Percentiles rank a stretch among this genome's conserved stretches.
phyloP scores from a whole-genome alignment of 2,888 invertebrate genomes.

The Monoplex corrugatus region DNA sequence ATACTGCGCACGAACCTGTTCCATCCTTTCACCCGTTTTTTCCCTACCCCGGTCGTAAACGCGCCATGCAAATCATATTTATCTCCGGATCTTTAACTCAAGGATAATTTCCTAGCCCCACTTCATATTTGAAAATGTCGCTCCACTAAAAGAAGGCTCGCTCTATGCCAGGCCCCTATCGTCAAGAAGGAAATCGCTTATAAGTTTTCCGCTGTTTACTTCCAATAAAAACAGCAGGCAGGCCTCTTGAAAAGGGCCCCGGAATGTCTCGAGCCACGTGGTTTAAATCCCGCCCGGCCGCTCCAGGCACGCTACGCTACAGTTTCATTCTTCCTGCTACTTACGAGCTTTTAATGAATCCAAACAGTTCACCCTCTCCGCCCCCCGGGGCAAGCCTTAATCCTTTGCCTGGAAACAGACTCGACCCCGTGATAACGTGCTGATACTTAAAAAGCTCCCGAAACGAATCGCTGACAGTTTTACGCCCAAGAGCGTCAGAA shows the following conservation, averaged over 20 bases:
- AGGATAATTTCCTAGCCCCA: not conserved
- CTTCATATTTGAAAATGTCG: conserved; percentile 24
- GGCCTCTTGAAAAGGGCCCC: conserved; percentile 7
- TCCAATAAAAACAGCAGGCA: conserved; percentile 43
- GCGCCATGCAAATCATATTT: not conserved
- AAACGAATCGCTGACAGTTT: conserved; percentile 32
- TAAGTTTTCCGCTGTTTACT: conserved; percentile 49
- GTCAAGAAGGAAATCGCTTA: conserved; percentile 46
- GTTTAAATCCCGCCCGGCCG: conserved; percentile 42
- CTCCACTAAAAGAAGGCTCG: not conserved
- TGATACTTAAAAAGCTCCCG: conserved; percentile 17
- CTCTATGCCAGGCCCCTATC: not conserved
- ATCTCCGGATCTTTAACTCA: not conserved
- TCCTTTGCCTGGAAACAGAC: not conserved
- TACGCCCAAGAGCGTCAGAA: not conserved
- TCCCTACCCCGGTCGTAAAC: not conserved
- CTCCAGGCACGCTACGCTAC: conserved; percentile 4
- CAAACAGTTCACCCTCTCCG: conserved; percentile 34
- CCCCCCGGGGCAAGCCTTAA: not conserved
- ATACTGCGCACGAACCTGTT: no score
- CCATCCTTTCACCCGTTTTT: no score
- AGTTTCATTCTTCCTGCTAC: conserved; percentile 30
- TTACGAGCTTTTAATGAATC: conserved; percentile 50
- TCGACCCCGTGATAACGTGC: not conserved
- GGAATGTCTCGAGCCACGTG: conserved; percentile 38